These are phyloP conservation scores for Molorchus minor DNA, from an alignment of 2,888 invertebrate genomes.

Conservation along the genomic window DNA sequence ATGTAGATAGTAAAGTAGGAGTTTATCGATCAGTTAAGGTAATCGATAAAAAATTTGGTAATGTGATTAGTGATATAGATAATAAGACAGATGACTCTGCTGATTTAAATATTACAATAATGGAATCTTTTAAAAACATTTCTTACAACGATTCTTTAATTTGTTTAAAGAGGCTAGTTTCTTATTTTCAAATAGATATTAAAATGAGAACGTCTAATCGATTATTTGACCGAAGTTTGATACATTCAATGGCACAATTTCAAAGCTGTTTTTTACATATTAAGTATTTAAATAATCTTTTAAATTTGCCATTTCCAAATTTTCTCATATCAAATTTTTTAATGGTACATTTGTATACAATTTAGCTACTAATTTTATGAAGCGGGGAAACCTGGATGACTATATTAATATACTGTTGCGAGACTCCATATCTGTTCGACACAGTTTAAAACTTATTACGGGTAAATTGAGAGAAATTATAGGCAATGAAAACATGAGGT, in stretches of 20 bases:
- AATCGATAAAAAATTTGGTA: constrained; percentile 57
- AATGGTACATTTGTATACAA: constrained; percentile 84
- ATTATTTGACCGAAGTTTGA: constrained; percentile 66
- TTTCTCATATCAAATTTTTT: constrained; percentile 70
- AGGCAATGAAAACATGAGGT: neutral
- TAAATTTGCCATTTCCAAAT: constrained; percentile 68
- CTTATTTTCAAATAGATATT: constrained; percentile 68
- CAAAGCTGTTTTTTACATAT: constrained; percentile 71
- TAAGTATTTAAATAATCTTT: constrained; percentile 72
- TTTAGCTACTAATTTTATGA: constrained; percentile 70
- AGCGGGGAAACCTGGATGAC: constrained; percentile 46
- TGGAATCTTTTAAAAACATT: constrained; percentile 65
- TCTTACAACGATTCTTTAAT: constrained; percentile 68
- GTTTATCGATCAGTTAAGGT: constrained; percentile 62
- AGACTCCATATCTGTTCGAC: constrained; percentile 22
- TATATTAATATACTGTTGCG: constrained; percentile 44
- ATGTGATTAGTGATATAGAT: neutral
- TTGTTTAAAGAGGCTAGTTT: constrained; percentile 68
- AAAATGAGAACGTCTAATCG: constrained; percentile 66
- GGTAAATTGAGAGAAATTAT: constrained; percentile 16
- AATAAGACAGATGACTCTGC: neutral
- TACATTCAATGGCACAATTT: constrained; percentile 74
- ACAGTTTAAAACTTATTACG: constrained; percentile 26
- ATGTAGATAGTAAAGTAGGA: constrained; percentile 69
- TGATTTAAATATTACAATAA: constrained; percentile 51